These are phyloP conservation scores for Sipha maydis DNA, from an alignment of 2,888 invertebrate species.

Conservation along the genomic window DNA sequence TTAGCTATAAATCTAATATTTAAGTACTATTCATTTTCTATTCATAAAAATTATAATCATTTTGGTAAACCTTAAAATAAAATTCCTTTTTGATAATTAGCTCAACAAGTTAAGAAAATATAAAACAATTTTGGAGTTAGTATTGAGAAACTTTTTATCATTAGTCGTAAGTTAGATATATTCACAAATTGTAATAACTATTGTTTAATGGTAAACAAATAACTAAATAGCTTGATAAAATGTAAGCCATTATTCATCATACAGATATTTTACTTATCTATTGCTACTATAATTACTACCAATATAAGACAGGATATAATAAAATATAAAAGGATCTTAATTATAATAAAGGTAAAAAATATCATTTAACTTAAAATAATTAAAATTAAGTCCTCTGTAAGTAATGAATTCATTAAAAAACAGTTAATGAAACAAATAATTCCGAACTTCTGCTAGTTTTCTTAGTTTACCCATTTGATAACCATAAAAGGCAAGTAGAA, in stretches of 20 bases:
- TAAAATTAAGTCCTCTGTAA: neutral
- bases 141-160: neutral
- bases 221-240: neutral
- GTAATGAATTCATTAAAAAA: too few species aligned
- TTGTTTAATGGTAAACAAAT: neutral
- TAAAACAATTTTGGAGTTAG: neutral
- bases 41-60: neutral
- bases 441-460: neutral
- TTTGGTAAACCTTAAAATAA: neutral
- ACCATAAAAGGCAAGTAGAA: neutral
- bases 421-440: too few species aligned
- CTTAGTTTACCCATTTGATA: constrained; percentile 14
- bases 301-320: neutral
- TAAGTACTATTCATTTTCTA: neutral
- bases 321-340: neutral
- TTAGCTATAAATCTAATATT: neutral
- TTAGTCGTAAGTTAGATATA: too few species aligned
- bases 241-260: neutral
- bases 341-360: neutral
- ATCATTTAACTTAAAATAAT: neutral
- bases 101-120: neutral
- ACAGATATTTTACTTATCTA: too few species aligned
- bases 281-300: neutral
- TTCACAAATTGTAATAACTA: neutral
- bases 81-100: neutral